A percentile compares a stretch with the other conserved stretches of the same genome.
These are phyloP conservation scores for Prenolepis imparis DNA, from an alignment of 2,888 invertebrate species.

Conservation along the genomic window DNA sequence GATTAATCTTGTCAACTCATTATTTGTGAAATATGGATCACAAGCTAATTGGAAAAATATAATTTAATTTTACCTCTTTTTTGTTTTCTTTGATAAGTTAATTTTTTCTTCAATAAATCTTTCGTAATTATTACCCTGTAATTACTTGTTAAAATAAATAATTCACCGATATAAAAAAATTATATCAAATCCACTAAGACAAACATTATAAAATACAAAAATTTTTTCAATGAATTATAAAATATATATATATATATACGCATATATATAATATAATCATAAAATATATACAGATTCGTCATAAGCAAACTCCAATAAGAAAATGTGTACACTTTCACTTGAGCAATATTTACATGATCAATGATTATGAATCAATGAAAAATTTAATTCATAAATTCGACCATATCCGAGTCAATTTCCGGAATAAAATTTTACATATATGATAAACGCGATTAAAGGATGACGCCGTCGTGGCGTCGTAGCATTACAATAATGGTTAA, in stretches of 20 bases:
- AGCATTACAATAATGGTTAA: conserved; percentile 21
- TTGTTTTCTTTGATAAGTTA: background rate
- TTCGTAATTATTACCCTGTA: background rate
- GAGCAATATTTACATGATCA: conserved; percentile 1
- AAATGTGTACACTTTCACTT: background rate
- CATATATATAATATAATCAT: no score
- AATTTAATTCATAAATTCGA: conserved; percentile 1
- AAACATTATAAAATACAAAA: background rate
- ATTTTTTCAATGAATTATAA: background rate
- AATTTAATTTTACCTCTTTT: background rate
- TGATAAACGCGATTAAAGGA: conserved; percentile 28
- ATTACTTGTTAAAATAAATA: background rate
- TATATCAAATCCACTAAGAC: background rate
- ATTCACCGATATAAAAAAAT: background rate
- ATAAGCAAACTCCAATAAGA: background rate
- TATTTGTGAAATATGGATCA: conserved; percentile 9
- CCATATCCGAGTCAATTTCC: background rate
- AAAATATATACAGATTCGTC: background rate
- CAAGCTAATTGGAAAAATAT: background rate
- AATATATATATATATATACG: no score
- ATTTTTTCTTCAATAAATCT: background rate
- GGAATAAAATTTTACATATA: conserved; percentile 34
- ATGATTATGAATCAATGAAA: background rate
- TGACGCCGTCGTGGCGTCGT: conserved; percentile 8
- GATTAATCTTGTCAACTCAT: conserved; percentile 7